These are phyloP conservation scores for Pogonocherus hispidulus DNA, from an alignment of 2,888 invertebrate species.

Conservation along the genomic window DNA sequence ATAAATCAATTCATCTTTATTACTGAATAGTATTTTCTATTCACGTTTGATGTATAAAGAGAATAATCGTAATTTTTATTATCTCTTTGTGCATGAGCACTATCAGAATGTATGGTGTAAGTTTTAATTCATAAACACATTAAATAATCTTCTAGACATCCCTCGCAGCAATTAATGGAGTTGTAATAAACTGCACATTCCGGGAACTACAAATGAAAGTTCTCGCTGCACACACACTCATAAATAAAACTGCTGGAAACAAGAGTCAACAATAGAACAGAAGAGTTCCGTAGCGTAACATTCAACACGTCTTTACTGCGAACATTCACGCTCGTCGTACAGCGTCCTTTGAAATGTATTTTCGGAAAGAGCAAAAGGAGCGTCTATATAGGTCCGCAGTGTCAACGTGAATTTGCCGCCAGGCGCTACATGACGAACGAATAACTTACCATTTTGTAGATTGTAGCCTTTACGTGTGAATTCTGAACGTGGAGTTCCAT, in stretches of 20 bases:
- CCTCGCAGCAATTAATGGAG: slow-evolving; percentile 12
- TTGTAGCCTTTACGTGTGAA: slow-evolving; percentile 21
- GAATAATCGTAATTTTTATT: no score
- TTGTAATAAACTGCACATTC: slow-evolving; percentile 20
- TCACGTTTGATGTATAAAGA: no score
- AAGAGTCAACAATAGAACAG: slow-evolving; percentile 27
- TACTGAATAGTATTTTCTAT: no score
- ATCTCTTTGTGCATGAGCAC: not conserved
- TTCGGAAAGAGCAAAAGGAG: slow-evolving; percentile 31
- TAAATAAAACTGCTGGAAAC: slow-evolving; percentile 30
- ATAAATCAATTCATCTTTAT: no score
- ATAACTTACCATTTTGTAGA: slow-evolving; percentile 23
- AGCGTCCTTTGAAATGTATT: slow-evolving; percentile 40
- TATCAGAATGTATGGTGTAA: not conserved
- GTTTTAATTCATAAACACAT: not conserved
- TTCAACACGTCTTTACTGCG: slow-evolving; percentile 35
- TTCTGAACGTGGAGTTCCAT: slow-evolving; percentile 15
- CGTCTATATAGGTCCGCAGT: slow-evolving; percentile 16
- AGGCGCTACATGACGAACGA: slow-evolving; percentile 23
- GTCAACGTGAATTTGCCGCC: slow-evolving; percentile 26
- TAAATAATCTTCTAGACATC: slow-evolving; percentile 1
- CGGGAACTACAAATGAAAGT: slow-evolving; percentile 7
- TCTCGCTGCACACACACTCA: slow-evolving; percentile 6
- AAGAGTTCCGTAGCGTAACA: slow-evolving; percentile 28
- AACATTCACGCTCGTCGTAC: slow-evolving; percentile 31